phyloP scores from a whole-genome alignment of 2,888 invertebrate genomes.

The Megalurothrips usitatus region DNA sequence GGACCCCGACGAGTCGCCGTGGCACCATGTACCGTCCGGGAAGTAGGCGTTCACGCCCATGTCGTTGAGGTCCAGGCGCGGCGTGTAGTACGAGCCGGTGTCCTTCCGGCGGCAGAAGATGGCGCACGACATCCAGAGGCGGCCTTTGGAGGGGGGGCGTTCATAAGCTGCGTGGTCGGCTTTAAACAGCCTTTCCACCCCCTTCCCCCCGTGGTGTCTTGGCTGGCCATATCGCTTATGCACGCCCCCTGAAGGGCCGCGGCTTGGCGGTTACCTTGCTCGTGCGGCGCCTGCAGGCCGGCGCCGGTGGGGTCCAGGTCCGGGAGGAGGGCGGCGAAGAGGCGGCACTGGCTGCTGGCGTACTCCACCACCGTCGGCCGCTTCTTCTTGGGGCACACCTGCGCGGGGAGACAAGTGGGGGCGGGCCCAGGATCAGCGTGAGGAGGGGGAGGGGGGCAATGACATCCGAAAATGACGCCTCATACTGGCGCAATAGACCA shows the following conservation, averaged over 20 bases:
- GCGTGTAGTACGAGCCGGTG: constrained; percentile 67
- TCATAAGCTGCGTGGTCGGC: not conserved
- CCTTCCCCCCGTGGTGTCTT: too few species aligned
- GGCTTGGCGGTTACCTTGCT: constrained; percentile 50
- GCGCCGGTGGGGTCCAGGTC: constrained; percentile 62
- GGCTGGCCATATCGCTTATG: too few species aligned
- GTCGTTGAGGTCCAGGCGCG: constrained; percentile 69
- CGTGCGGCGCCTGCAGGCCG: constrained; percentile 70
- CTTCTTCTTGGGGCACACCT: constrained; percentile 52
- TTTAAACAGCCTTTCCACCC: not conserved
- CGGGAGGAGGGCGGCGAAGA: constrained; percentile 57
- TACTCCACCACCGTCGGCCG: constrained; percentile 53
- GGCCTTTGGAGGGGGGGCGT: constrained; percentile 45
- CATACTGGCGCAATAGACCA: too few species aligned
- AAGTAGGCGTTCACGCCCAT: constrained; percentile 67
- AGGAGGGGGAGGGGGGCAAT: not conserved
- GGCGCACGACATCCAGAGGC: constrained; percentile 75
- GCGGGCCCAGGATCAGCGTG: too few species aligned
- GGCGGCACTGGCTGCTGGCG: constrained; percentile 60
- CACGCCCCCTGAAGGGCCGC: too few species aligned
- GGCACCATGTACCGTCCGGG: constrained; percentile 79
- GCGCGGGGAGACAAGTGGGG: constrained; percentile 33
- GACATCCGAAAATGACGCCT: constrained; percentile 25
- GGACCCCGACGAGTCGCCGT: constrained; percentile 58
- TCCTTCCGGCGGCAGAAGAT: constrained; percentile 65